These are phyloP conservation scores for Numida meleagris DNA, from an alignment of 2,113 vertebrate species.

Conservation along the genomic window DNA sequence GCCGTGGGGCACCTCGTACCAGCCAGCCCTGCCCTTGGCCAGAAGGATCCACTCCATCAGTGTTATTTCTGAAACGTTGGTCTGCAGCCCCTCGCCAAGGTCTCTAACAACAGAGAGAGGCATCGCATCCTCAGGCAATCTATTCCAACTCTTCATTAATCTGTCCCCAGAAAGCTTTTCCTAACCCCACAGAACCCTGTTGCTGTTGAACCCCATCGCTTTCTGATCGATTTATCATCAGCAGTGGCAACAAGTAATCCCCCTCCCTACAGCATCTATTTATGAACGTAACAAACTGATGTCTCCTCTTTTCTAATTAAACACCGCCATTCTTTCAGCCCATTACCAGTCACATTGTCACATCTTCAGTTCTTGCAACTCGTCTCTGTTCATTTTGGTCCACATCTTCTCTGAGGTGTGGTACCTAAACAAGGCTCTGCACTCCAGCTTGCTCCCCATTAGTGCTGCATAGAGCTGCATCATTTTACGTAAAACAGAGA, in stretches of 20 bases:
- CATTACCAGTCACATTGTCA: not conserved
- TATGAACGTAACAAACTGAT: not conserved
- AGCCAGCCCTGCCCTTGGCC: not conserved
- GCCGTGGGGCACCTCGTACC: not conserved
- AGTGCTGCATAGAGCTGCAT: not conserved
- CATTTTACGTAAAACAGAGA: no score
- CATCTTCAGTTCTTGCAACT: not conserved
- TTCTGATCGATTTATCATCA: not conserved
- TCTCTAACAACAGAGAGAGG: not conserved
- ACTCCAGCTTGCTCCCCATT: not conserved
- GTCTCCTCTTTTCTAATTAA: not conserved
- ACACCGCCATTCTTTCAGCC: not conserved
- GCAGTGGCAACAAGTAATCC: not conserved
- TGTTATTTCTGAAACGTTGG: rapidly evolving
- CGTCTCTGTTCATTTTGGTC: not conserved
- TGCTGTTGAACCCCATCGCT: not conserved
- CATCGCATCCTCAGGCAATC: not conserved
- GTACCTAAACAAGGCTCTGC: not conserved
- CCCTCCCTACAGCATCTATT: not conserved
- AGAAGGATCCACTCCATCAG: not conserved
- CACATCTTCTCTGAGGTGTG: not conserved
- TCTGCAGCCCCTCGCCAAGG: not conserved
- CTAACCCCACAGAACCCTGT: not conserved
- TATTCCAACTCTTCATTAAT: not conserved
- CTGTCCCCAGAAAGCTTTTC: not conserved